phyloP scores from a whole-genome alignment of 2,888 invertebrate genomes.

The Mythimna lalbum region DNA sequence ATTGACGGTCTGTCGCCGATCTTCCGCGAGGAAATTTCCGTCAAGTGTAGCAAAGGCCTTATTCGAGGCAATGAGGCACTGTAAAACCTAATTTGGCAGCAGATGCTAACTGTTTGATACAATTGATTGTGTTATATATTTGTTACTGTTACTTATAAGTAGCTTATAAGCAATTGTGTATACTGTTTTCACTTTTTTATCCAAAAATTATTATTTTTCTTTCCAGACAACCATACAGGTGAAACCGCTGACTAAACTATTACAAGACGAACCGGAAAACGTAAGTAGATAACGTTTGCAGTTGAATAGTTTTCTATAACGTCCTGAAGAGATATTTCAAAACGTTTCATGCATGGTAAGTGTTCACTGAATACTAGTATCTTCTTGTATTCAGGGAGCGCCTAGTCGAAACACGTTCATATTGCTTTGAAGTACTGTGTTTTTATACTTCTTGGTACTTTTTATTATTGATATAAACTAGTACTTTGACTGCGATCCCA shows the following conservation, averaged over 20 bases:
- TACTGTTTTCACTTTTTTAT: neutral
- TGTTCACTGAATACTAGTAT: neutral
- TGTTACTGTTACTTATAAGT: too few species aligned
- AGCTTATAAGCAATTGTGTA: too few species aligned
- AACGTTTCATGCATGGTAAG: conserved; percentile 4
- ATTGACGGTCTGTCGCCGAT: too few species aligned
- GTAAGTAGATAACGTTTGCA: conserved; percentile 14
- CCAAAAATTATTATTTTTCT: neutral
- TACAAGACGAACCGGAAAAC: neutral
- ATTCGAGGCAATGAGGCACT: too few species aligned
- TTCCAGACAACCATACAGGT: neutral
- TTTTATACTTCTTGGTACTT: neutral
- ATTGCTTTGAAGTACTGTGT: neutral
- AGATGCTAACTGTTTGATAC: too few species aligned
- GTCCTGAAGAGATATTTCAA: conserved; percentile 10
- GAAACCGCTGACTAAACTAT: neutral
- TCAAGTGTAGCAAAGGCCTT: too few species aligned
- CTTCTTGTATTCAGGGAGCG: too few species aligned
- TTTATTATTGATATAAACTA: neutral
- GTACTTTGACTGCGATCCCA: too few species aligned
- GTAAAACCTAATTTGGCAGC: too few species aligned
- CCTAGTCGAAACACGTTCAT: conserved; percentile 2
- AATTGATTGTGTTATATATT: too few species aligned
- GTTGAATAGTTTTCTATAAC: conserved; percentile 15
- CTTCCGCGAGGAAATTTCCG: too few species aligned